These are phyloP conservation scores for Amphipyra tragopoginis DNA, from an alignment of 2,888 invertebrate species.

Conservation along the genomic window DNA sequence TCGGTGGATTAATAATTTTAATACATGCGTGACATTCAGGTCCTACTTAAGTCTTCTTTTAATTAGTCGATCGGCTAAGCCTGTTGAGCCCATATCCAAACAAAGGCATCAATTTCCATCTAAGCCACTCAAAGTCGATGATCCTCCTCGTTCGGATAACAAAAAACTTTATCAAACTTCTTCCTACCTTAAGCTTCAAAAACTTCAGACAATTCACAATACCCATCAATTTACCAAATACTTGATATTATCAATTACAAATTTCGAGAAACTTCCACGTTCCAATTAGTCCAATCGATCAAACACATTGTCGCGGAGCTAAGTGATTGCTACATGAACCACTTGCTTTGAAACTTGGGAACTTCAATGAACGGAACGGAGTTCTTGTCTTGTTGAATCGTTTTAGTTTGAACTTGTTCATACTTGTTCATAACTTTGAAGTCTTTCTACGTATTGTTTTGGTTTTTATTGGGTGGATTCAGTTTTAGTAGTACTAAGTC, in stretches of 20 bases:
- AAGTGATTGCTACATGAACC: slow-evolving; percentile 46
- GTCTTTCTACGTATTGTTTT: slow-evolving; percentile 21
- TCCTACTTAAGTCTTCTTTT: too few species aligned
- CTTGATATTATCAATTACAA: slow-evolving; percentile 23
- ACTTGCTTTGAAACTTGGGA: slow-evolving; percentile 35
- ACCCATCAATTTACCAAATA: neutral
- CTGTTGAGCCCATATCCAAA: too few species aligned
- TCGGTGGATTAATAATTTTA: too few species aligned
- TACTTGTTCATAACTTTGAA: slow-evolving; percentile 46
- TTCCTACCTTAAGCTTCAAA: neutral
- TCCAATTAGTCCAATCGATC: slow-evolving; percentile 55
- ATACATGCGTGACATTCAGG: too few species aligned
- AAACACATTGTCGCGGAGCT: slow-evolving; percentile 50
- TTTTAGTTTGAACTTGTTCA: slow-evolving; percentile 45
- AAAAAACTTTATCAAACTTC: neutral
- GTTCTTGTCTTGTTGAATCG: slow-evolving; percentile 43
- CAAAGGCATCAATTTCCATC: too few species aligned
- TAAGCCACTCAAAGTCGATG: too few species aligned
- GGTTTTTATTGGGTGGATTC: slow-evolving; percentile 17
- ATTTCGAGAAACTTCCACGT: slow-evolving; percentile 22
- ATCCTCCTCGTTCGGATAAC: neutral
- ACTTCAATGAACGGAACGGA: slow-evolving; percentile 35
- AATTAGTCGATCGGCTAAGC: too few species aligned
- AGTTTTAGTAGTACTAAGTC: slow-evolving; percentile 4
- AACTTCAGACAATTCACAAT: slow-evolving; percentile 1